A percentile compares a stretch with the other conserved stretches of the same genome.
Evolutionary conservation across 2,797 vertebrate genomes (phyloP).

Genomic region (Heteromormyrus szaboi): DNA sequence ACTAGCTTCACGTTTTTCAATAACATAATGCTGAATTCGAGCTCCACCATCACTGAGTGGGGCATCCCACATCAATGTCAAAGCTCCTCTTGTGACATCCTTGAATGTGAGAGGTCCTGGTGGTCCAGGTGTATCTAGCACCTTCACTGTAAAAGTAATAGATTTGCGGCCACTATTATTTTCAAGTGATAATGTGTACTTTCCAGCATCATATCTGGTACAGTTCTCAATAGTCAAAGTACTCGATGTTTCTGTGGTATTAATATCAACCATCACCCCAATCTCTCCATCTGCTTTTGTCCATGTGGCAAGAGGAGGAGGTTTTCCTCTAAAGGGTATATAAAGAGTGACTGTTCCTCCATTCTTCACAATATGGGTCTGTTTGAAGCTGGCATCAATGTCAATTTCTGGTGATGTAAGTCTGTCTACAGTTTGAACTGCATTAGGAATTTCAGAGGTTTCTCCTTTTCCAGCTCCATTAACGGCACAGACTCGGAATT

Average conservation of each 20-base stretch:
- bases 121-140: conserved; percentile 90
- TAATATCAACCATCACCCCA: conserved; percentile 80
- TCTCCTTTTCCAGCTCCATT: conserved; percentile 90
- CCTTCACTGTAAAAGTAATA: conserved; percentile 92
- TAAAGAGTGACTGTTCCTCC: conserved; percentile 81
- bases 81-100: conserved; percentile 83
- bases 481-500: conserved; percentile 89
- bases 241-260: conserved; percentile 83
- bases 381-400: conserved; percentile 89
- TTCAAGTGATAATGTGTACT: conserved; percentile 89
- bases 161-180: conserved; percentile 92
- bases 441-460: conserved; percentile 71
- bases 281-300: conserved; percentile 81
- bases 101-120: conserved; percentile 88
- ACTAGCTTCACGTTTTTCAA: conserved; percentile 92
- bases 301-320: conserved; percentile 85
- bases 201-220: conserved; percentile 90
- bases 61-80: conserved; percentile 95
- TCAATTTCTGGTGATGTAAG: conserved; percentile 91
- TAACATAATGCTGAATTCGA: conserved; percentile 84
- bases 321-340: conserved; percentile 84
- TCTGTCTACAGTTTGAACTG: conserved; percentile 83
- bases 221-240: conserved; percentile 88
- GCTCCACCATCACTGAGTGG: conserved; percentile 86
- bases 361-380: conserved; percentile 91